Base-by-base conservation (phyloP, 2,888 invertebrate genomes). In the Dryococelus australis region DNA sequence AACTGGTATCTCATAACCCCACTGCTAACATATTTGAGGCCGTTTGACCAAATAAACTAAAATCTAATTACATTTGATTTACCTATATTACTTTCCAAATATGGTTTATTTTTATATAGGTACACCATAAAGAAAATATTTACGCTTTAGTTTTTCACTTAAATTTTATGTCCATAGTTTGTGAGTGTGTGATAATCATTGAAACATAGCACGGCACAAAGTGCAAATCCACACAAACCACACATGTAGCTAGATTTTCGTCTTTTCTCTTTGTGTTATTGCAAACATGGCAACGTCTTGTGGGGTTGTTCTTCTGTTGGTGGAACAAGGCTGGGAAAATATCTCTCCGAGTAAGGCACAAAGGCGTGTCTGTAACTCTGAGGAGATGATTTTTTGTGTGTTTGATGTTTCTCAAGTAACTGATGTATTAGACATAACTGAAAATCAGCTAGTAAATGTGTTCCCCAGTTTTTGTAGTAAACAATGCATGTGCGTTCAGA, bases 401-500 rank as follows among this genome's bases (percentile, higher is more conserved):
- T n/a, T 84, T 88, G 87, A 65, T 87, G 89, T 87, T 88, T 89
- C 35, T 88, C 86, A 16, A 90, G 80, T 53, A 90, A 53, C 84
- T 90, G 86, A 28, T 86, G 65, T n/a, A 89, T 87, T n/a, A 90
- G 65, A 24, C 88, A 78, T 81, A 89, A 86, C 84, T n/a, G n/a
- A 87, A 89, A 90, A 80, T 89, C 88, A 80, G 88, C 87, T 84
- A 89, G 85, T 65, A 88, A n/a, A 47, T 43, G 20, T 88, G 87
- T 81, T 89, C 88, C 87, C 87, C 88, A 86, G 85, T 89, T 80
- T 87, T 88, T 26, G 86, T 86, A 87, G 89, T 86, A 86, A 89
- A 90, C 43, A 90, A 65, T 10, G 87, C 86, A 87, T 89, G 88
- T 24, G 90, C 89, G 88, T 91, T n/a, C n/a, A n/a, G 90, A 81